These are phyloP conservation scores for Gallinago paraguaiae DNA, from an alignment of 2,113 vertebrate genomes.

Conservation along the genomic window DNA sequence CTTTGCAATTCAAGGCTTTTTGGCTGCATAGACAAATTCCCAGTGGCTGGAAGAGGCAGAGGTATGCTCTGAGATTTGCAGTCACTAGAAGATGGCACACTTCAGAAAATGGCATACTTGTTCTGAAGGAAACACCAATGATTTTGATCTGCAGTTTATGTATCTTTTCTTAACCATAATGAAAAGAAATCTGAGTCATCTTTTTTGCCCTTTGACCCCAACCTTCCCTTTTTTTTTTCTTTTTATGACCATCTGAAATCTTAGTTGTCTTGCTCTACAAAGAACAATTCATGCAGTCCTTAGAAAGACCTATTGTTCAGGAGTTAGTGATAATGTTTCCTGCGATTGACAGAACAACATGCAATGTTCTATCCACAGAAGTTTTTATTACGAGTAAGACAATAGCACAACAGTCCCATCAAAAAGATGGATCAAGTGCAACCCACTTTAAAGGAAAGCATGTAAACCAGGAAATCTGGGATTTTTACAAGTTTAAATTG, in stretches of 20 bases:
- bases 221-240: neutral
- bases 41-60: neutral
- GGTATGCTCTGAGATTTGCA: neutral
- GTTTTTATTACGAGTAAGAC: constrained; percentile 3
- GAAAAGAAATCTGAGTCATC: neutral
- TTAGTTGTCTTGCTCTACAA: neutral
- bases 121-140: neutral
- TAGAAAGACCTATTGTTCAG: neutral
- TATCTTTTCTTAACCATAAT: neutral
- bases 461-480: neutral
- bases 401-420: neutral
- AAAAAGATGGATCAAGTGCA: neutral
- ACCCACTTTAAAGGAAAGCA: neutral
- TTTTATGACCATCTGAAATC: neutral
- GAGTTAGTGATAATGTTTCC: neutral
- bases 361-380: neutral
- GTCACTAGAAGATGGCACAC: neutral
- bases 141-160: neutral
- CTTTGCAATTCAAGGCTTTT: neutral
- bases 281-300: neutral
- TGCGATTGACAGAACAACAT: neutral
- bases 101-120: neutral
- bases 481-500: neutral
- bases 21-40: neutral
- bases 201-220: neutral